A percentile compares a stretch with the other conserved stretches of the same genome.
Evolutionary conservation across 2,888 invertebrate species (phyloP).

Genomic region (Erannis defoliaria): DNA sequence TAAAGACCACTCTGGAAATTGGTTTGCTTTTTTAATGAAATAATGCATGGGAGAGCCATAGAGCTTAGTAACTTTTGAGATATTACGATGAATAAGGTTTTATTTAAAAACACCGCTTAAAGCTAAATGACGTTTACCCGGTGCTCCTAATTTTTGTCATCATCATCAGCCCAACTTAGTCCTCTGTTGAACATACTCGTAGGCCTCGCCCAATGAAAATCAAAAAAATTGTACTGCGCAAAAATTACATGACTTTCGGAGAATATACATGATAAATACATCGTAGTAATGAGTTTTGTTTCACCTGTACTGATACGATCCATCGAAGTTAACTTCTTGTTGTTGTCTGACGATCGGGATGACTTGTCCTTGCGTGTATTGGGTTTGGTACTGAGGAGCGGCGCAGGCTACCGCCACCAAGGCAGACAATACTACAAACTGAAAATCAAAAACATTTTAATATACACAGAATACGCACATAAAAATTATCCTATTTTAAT

Average conservation of each 20-base stretch:
- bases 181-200: no score
- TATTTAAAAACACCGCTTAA: no score
- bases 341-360: slow-evolving; percentile 88
- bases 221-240: no score
- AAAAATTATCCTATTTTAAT: no score
- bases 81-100: no score
- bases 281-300: not conserved
- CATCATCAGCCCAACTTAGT: no score
- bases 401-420: slow-evolving; percentile 71
- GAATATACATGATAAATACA: not conserved
- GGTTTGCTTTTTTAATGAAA: not conserved
- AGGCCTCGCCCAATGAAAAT: no score
- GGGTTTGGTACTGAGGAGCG: slow-evolving; percentile 66
- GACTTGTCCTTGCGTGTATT: slow-evolving; percentile 60
- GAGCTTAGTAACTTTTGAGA: no score
- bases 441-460: slow-evolving; percentile 33
- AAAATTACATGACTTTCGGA: not conserved
- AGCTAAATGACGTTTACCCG: no score
- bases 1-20: not conserved
- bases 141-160: no score
- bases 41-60: no score
- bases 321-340: slow-evolving; percentile 85
- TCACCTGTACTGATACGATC: slow-evolving; percentile 88
- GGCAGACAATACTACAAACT: slow-evolving; percentile 74
- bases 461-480: no score